These are phyloP conservation scores for Bicyclus anynana DNA, from an alignment of 1,140 invertebrate species.

Conservation along the genomic window DNA sequence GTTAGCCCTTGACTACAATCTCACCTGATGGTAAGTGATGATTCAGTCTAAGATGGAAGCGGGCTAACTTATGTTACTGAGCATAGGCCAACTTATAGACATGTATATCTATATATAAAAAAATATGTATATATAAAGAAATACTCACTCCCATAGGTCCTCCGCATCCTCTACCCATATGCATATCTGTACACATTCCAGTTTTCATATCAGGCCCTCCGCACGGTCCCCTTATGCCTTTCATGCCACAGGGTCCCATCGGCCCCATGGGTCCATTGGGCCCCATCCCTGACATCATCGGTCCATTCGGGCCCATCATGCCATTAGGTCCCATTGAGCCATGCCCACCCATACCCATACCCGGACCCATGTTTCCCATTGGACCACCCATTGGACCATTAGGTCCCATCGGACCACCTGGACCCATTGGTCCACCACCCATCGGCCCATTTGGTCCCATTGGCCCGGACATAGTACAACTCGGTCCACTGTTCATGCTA, in stretches of 20 bases:
- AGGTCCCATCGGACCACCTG: constrained; percentile 65
- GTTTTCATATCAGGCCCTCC: constrained; percentile 73
- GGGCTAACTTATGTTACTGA: neutral
- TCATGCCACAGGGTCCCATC: constrained; percentile 72
- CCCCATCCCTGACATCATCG: constrained; percentile 70
- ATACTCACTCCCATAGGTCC: constrained; percentile 72
- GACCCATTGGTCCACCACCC: constrained; percentile 60
- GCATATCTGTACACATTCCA: constrained; percentile 73
- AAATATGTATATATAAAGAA: no score
- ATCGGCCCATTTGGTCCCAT: constrained; percentile 69
- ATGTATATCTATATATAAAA: neutral
- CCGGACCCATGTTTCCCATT: constrained; percentile 66
- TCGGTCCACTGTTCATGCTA: constrained; percentile 63
- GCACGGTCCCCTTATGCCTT: constrained; percentile 64
- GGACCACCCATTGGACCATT: constrained; percentile 68
- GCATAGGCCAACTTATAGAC: no score
- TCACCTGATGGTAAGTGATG: no score
- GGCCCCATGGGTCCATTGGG: constrained; percentile 74
- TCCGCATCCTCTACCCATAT: constrained; percentile 72
- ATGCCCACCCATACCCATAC: constrained; percentile 71
- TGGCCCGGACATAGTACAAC: constrained; percentile 68
- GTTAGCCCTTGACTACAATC: no score
- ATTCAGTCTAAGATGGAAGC: no score
- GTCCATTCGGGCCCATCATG: constrained; percentile 74
- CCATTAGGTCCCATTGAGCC: constrained; percentile 73